These are phyloP conservation scores for Uloborus diversus DNA, from an alignment of 1,140 invertebrate genomes.

Conservation along the genomic window DNA sequence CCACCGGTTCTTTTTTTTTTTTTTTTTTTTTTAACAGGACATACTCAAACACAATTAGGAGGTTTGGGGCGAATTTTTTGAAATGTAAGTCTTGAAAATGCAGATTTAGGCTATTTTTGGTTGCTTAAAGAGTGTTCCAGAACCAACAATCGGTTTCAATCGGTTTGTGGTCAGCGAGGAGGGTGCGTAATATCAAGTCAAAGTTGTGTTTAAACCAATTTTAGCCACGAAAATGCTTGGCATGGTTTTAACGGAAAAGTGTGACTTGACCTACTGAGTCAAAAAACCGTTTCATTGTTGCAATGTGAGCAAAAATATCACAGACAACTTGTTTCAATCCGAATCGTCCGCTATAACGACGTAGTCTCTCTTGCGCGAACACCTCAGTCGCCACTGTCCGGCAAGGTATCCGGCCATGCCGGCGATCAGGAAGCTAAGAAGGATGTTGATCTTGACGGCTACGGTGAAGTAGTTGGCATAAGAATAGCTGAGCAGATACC, in stretches of 20 bases:
- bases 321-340: background rate
- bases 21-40: too few relatives aligned
- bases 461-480: slow-evolving; percentile 45
- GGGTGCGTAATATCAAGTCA: too few relatives aligned
- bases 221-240: background rate
- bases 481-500: slow-evolving; percentile 36
- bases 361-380: background rate
- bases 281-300: too few relatives aligned
- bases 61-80: too few relatives aligned
- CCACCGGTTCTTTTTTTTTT: too few relatives aligned
- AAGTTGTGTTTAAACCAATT: too few relatives aligned
- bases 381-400: slow-evolving; percentile 22
- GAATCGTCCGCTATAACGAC: background rate
- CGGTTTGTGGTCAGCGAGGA: too few relatives aligned
- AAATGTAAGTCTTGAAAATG: too few relatives aligned
- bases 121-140: too few relatives aligned
- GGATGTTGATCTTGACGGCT: slow-evolving; percentile 31
- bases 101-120: too few relatives aligned
- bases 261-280: background rate
- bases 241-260: background rate
- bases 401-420: slow-evolving; percentile 11
- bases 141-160: too few relatives aligned
- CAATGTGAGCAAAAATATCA: background rate
- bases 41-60: too few relatives aligned
- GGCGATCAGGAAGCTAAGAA: slow-evolving; percentile 5